These are phyloP conservation scores for Machaerirhynchus nigripectus DNA, from an alignment of 2,113 vertebrate genomes.

Conservation along the genomic window DNA sequence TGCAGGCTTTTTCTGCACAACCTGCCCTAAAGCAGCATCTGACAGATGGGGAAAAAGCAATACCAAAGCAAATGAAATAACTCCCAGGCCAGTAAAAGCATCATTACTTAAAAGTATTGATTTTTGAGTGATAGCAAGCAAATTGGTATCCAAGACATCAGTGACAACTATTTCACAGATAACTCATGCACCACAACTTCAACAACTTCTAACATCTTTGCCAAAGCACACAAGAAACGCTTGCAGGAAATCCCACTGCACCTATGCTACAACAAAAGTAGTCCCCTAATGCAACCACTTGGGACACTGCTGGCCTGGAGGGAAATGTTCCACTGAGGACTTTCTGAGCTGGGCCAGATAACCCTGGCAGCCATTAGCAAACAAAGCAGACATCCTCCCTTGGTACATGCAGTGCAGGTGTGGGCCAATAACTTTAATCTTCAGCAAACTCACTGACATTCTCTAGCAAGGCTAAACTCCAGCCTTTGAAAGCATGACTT, in stretches of 20 bases:
- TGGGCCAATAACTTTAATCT: background rate
- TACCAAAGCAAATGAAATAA: background rate
- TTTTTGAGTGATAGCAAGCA: background rate
- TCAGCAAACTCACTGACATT: background rate
- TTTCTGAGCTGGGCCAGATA: background rate
- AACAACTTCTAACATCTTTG: background rate
- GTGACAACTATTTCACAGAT: background rate
- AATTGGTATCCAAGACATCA: background rate
- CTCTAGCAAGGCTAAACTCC: background rate
- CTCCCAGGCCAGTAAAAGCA: background rate
- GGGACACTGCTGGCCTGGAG: background rate
- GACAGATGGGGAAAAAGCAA: background rate
- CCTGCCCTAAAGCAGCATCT: background rate
- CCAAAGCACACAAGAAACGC: background rate
- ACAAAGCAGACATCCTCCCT: background rate
- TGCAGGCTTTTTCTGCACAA: constrained; percentile 23
- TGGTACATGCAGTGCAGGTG: background rate
- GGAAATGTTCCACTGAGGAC: background rate
- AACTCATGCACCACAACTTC: background rate
- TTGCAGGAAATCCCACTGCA: background rate
- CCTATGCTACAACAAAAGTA: background rate
- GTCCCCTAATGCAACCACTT: background rate
- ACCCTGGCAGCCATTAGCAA: background rate
- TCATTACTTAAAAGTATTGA: background rate
- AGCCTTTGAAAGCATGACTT: background rate